phyloP scores from a whole-genome alignment of 2,113 vertebrate genomes.

The Scomber colias region DNA sequence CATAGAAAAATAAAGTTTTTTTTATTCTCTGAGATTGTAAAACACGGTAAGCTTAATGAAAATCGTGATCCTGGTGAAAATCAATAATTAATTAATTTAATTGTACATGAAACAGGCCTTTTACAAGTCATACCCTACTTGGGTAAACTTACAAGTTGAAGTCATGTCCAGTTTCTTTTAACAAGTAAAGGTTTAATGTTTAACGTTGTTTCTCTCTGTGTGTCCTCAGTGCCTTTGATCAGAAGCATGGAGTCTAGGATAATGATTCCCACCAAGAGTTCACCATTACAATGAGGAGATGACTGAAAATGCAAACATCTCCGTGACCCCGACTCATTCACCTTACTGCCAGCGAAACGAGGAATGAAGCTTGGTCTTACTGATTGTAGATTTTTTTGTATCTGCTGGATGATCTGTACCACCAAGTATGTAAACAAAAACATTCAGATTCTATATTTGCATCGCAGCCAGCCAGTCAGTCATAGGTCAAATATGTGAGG shows the following conservation, averaged over 20 bases:
- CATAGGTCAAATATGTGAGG: slow-evolving; percentile 13
- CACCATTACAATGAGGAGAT: slow-evolving; percentile 88
- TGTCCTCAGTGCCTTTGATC: slow-evolving; percentile 90
- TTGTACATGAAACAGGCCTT: background rate
- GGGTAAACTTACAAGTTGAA: background rate
- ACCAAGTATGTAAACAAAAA: background rate
- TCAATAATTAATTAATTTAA: too few relatives aligned
- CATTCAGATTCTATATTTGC: slow-evolving; percentile 13
- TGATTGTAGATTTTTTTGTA: background rate
- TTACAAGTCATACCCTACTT: background rate
- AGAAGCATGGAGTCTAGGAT: slow-evolving; percentile 95
- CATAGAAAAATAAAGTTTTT: background rate
- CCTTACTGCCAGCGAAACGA: background rate
- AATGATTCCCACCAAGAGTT: slow-evolving; percentile 94
- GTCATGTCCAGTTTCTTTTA: background rate
- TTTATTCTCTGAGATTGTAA: background rate
- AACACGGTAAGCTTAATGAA: background rate
- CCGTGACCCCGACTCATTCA: background rate
- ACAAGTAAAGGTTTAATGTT: background rate
- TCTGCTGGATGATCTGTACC: slow-evolving; percentile 20
- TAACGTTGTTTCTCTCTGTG: slow-evolving; percentile 30
- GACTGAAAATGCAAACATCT: background rate
- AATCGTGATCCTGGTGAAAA: background rate
- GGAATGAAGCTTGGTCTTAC: background rate
- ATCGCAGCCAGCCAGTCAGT: background rate